Evolutionary conservation across 2,888 invertebrate species (phyloP).

Genomic region (Aspidiotus rigidus): DNA sequence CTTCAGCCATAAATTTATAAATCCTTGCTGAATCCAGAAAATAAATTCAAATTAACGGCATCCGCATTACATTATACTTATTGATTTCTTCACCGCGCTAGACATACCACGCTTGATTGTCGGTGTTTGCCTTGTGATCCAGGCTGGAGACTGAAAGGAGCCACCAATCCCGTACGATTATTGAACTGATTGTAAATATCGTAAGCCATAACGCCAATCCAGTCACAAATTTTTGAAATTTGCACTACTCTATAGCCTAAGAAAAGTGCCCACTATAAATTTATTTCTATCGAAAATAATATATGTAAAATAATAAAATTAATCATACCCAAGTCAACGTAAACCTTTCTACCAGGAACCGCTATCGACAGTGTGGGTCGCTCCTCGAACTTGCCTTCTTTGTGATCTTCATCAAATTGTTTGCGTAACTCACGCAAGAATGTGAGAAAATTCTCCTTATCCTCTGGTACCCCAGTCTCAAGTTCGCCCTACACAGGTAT

Average conservation of each 20-base stretch:
- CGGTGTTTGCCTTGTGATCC: neutral
- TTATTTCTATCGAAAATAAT: no score
- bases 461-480: neutral
- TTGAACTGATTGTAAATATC: slow-evolving; percentile 95
- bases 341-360: neutral
- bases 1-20: neutral
- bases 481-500: no score
- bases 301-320: neutral
- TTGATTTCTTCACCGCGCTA: no score
- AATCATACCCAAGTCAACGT: neutral
- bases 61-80: no score
- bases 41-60: neutral
- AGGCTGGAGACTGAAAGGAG: slow-evolving; percentile 20
- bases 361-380: neutral
- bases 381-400: neutral
- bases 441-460: neutral
- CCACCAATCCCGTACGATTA: slow-evolving; percentile 74
- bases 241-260: slow-evolving; percentile 74
- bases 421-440: neutral
- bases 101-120: slow-evolving; percentile 57
- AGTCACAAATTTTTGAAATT: slow-evolving; percentile 85
- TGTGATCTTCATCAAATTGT: neutral
- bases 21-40: neutral
- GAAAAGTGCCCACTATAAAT: neutral
- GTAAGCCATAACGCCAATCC: slow-evolving; percentile 90